Evolutionary conservation across 2,888 invertebrate genomes (phyloP).

Genomic region (Chymomyza caudatula): DNA sequence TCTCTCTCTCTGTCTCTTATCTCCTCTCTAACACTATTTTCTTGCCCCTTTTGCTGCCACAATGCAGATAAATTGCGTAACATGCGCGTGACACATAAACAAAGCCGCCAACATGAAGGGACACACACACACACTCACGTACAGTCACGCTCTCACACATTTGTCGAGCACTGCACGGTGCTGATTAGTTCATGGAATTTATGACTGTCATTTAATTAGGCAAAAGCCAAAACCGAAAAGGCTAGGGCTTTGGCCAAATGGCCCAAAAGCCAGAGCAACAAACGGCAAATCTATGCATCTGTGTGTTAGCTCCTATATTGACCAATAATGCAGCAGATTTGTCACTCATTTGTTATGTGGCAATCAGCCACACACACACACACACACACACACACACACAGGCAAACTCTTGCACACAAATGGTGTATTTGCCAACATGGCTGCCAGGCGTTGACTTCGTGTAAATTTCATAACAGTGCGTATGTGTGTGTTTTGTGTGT

Average conservation of each 20-base stretch:
- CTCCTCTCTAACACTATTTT: background rate
- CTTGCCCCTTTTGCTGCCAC: background rate
- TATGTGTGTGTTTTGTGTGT: conserved; percentile 1
- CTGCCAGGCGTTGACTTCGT: conserved; percentile 31
- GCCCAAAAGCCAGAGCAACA: conserved; percentile 11
- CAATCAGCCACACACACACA: conserved; percentile 8
- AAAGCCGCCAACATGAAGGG: conserved; percentile 16
- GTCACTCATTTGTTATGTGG: conserved; percentile 51
- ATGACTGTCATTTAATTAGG: conserved; percentile 69
- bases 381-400: conserved; percentile 11
- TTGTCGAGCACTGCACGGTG: conserved; percentile 2
- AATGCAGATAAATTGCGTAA: conserved; percentile 20
- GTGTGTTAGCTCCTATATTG: conserved; percentile 6
- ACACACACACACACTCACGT: conserved; percentile 11
- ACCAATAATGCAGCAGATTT: conserved; percentile 63
- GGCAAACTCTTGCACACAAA: conserved; percentile 22
- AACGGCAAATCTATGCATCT: conserved; percentile 37
- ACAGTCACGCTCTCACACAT: background rate
- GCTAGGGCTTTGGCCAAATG: conserved; percentile 12
- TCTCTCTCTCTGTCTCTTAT: background rate
- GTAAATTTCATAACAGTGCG: conserved; percentile 29
- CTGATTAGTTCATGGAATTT: conserved; percentile 54
- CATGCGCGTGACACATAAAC: conserved; percentile 21
- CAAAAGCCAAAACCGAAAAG: conserved; percentile 27
- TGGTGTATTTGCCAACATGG: conserved; percentile 23